phyloP scores from a whole-genome alignment of 2,888 invertebrate species.

The Anodontia alba region DNA sequence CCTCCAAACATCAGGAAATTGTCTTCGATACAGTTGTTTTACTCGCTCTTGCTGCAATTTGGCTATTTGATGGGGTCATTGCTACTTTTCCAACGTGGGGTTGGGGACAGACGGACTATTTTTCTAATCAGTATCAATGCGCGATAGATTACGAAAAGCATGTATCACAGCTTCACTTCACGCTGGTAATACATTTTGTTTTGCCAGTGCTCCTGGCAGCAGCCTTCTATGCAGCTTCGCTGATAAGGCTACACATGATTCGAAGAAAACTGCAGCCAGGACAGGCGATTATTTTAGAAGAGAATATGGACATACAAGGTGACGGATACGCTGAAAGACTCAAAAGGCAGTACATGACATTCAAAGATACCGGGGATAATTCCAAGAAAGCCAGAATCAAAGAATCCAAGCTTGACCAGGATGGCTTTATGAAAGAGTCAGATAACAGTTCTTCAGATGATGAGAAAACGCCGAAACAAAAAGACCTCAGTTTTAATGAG shows the following conservation, averaged over 20 bases:
- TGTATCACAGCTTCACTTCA: conserved; percentile 68
- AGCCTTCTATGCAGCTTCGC: conserved; percentile 57
- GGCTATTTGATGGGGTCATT: conserved; percentile 66
- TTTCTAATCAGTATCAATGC: conserved; percentile 69
- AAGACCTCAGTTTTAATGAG: not conserved
- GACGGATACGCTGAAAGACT: conserved; percentile 71
- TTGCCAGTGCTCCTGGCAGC: conserved; percentile 63
- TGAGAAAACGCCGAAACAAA: conserved; percentile 39
- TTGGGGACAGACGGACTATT: conserved; percentile 67
- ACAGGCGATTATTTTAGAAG: conserved; percentile 66
- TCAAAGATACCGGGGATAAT: conserved; percentile 64
- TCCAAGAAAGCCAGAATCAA: conserved; percentile 56
- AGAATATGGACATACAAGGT: conserved; percentile 49
- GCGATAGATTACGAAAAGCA: conserved; percentile 63
- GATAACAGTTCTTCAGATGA: conserved; percentile 53
- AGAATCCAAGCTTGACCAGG: conserved; percentile 45
- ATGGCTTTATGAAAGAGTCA: conserved; percentile 54
- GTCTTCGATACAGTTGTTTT: conserved; percentile 64
- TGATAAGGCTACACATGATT: conserved; percentile 53
- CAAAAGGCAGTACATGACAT: conserved; percentile 61
- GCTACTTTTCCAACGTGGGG: conserved; percentile 70
- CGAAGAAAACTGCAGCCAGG: conserved; percentile 46
- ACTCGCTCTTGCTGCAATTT: conserved; percentile 61
- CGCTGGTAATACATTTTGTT: conserved; percentile 61
- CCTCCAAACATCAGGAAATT: conserved; percentile 70